A percentile compares a stretch with the other conserved stretches of the same genome.
phyloP scores from a whole-genome alignment of 2,888 invertebrate species.

The Priocnemis perturbator region DNA sequence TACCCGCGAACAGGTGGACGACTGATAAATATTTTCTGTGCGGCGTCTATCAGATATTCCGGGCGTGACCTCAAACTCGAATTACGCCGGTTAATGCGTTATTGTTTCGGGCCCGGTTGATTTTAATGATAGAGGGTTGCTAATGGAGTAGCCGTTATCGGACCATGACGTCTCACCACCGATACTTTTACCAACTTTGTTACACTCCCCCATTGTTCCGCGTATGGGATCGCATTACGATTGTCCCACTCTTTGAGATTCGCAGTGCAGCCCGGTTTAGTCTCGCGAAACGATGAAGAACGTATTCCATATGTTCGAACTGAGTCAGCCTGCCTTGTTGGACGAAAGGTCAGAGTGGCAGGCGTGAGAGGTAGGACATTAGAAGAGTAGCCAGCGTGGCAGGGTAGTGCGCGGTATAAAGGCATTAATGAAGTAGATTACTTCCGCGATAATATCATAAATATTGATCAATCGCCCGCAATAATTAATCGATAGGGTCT shows the following conservation, averaged over 20 bases:
- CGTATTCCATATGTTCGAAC: constrained; percentile 12
- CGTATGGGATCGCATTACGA: constrained; percentile 2
- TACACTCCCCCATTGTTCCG: constrained; percentile 2
- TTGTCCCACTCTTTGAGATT: too few relatives aligned
- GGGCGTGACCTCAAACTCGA: constrained; percentile 11
- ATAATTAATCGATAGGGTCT: constrained; percentile 41
- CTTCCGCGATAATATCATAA: constrained; percentile 39
- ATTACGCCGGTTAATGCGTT: constrained; percentile 24
- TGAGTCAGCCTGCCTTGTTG: constrained; percentile 27
- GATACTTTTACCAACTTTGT: constrained; percentile 7
- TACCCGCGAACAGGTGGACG: not conserved
- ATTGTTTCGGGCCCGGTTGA: constrained; percentile 33
- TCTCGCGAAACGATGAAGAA: not conserved
- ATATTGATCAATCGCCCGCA: constrained; percentile 41
- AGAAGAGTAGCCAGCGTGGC: not conserved
- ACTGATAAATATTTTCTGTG: constrained; percentile 26
- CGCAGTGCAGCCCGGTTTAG: not conserved
- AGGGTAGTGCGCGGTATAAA: constrained; percentile 13
- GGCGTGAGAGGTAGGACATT: constrained; percentile 13
- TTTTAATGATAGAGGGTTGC: constrained; percentile 21
- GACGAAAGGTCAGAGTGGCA: constrained; percentile 14
- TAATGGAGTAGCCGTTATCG: constrained; percentile 33
- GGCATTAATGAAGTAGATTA: constrained; percentile 37
- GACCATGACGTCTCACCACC: constrained; percentile 14
- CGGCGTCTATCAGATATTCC: constrained; percentile 15